phyloP scores from a whole-genome alignment of 1,140 invertebrate species.

The Neodiprion lecontei region DNA sequence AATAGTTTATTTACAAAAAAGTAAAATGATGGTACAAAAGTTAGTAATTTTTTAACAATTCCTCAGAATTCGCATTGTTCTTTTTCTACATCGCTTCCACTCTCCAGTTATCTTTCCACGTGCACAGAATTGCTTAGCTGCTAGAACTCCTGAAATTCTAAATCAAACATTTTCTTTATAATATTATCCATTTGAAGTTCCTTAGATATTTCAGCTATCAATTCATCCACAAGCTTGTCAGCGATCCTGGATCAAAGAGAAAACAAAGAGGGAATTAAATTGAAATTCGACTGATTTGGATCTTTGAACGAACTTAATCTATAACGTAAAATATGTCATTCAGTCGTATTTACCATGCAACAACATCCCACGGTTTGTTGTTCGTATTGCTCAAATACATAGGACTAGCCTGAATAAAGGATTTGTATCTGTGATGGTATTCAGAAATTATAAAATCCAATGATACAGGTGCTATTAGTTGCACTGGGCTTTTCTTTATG shows the following conservation, averaged over 20 bases:
- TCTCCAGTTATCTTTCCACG: not conserved
- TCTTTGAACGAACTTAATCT: slow-evolving; percentile 8
- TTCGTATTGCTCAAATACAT: slow-evolving; percentile 54
- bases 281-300: not conserved
- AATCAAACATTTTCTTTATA: slow-evolving; percentile 52
- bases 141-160: slow-evolving; percentile 56
- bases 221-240: slow-evolving; percentile 55
- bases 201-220: slow-evolving; percentile 50
- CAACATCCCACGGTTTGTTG: slow-evolving; percentile 57
- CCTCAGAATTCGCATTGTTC: not conserved
- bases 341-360: slow-evolving; percentile 48
- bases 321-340: not conserved
- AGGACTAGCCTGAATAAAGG: slow-evolving; percentile 38
- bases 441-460: slow-evolving; percentile 34
- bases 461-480: slow-evolving; percentile 35
- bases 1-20: not conserved
- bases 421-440: slow-evolving; percentile 44
- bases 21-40: not conserved
- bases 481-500: slow-evolving; percentile 8
- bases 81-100: not conserved
- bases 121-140: not conserved
- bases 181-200: slow-evolving; percentile 54
- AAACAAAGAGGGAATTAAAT: not conserved
- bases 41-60: not conserved
- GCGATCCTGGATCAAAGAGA: slow-evolving; percentile 43